Base-by-base conservation (phyloP, 1,140 invertebrate genomes). In the Metaphire vulgaris region DNA sequence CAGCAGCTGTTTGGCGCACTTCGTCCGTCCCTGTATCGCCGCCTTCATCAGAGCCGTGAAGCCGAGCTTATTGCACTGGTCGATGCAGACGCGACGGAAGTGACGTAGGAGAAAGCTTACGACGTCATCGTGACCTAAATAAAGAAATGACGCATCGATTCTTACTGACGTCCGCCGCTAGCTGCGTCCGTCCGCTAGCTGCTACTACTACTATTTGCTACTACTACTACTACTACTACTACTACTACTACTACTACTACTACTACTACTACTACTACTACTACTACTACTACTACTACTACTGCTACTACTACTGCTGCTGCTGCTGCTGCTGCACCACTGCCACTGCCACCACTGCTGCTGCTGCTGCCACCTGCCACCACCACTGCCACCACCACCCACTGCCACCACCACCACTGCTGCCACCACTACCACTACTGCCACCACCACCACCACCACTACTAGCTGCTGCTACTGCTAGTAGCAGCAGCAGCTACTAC, bases 41-140 rank as follows among this genome's bases (percentile, higher is more conserved):
- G 92, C 91, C 84, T 93, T 93, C 91, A 93, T 93, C 15, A 93
- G 85, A 0, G 92, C 91, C 0, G 92, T 93, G 79, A 83, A 83
- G 2, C 83, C 84, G n/a, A 90, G 85, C 69, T 88, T 86, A 82
- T 92, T 93, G 66, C 90, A 86, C 0, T 90, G 89, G 83, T 93
- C 92, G 33, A 93, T 89, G 76, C 91, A 88, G 6, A 83, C 82
- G 16, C 88, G 88, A 21, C 88, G 84, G 82, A 90, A 91, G 68
- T 89, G 88, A 75, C 90, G 89, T 30, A 93, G 86, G 32, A 93
- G 85, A 76, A 89, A 86, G 80, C 91, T 90, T 31, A 93, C 87
- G 76, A 90, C 89, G 80, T 92, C 91, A 12, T 89, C 88, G 84
- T 93, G 91, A 75, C 92, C 92, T 92, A 83, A 28, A 84, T 77